Percentiles rank a stretch among this genome's conserved stretches.
These are phyloP conservation scores for Rhinophrynus dorsalis DNA, from an alignment of 2,797 vertebrate genomes.

Conservation along the genomic window DNA sequence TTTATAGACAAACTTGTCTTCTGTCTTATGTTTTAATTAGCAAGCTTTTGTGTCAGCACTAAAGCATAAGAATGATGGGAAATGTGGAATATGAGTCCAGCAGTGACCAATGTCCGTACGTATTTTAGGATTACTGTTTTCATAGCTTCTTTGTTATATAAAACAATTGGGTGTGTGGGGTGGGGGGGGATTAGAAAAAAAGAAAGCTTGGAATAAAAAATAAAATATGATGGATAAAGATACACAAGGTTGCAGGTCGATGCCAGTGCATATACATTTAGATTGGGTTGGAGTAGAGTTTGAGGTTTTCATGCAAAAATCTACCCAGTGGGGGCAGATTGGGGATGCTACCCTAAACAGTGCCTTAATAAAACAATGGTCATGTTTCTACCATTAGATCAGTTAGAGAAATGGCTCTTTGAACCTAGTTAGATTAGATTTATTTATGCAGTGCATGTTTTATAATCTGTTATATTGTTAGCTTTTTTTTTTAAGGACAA, in stretches of 20 bases:
- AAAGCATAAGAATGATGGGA: constrained; percentile 43
- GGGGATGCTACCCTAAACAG: not conserved
- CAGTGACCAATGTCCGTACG: constrained; percentile 30
- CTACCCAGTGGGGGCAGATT: not conserved
- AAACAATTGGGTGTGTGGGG: not conserved
- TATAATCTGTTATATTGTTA: no score
- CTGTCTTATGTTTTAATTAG: constrained; percentile 48
- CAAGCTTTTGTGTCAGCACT: constrained; percentile 40
- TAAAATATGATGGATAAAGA: constrained; percentile 7
- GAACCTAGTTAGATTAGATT: no score
- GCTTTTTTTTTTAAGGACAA: no score
- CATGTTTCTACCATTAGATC: constrained; percentile 3
- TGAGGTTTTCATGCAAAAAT: not conserved
- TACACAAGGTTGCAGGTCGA: not conserved
- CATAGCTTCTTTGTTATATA: constrained; percentile 21
- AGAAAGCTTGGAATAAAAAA: not conserved
- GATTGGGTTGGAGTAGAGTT: not conserved
- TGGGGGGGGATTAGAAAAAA: constrained; percentile 1
- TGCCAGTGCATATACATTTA: constrained; percentile 9
- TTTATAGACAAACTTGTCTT: constrained; percentile 51
- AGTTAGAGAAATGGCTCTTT: no score
- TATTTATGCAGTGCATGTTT: no score
- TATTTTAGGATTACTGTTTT: constrained; percentile 20
- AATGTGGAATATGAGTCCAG: constrained; percentile 47
- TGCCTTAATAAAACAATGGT: constrained; percentile 6